A percentile compares a stretch with the other conserved stretches of the same genome.
phyloP scores from a whole-genome alignment of 2,888 invertebrate genomes.

The Eupithecia subumbrata region DNA sequence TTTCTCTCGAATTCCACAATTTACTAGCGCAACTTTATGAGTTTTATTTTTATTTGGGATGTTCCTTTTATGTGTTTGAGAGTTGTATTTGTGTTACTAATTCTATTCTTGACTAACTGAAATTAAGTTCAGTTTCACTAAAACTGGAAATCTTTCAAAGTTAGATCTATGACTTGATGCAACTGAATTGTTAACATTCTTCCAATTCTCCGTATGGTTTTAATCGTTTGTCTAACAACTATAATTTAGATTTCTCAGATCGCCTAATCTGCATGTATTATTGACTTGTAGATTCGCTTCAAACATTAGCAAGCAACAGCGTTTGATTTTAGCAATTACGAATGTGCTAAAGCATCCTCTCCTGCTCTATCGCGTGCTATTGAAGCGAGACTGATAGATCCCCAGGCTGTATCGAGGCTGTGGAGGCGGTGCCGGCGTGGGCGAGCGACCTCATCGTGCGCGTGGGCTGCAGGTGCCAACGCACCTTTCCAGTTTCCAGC shows the following conservation, averaged over 20 bases:
- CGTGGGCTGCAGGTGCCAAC: slow-evolving; percentile 81
- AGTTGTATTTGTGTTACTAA: neutral
- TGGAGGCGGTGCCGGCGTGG: slow-evolving; percentile 61
- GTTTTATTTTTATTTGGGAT: neutral
- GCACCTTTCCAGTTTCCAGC: slow-evolving; percentile 74
- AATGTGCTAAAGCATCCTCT: slow-evolving; percentile 46
- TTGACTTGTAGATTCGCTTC: slow-evolving; percentile 20
- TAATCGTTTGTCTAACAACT: neutral
- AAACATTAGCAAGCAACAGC: slow-evolving; percentile 32
- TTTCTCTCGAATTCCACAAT: slow-evolving; percentile 33
- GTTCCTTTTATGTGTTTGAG: neutral
- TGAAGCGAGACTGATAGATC: slow-evolving; percentile 35
- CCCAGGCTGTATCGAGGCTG: slow-evolving; percentile 42
- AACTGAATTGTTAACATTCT: neutral
- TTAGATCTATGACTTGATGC: neutral
- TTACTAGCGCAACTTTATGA: slow-evolving; percentile 26
- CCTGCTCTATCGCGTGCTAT: slow-evolving; percentile 41
- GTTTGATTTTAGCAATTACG: slow-evolving; percentile 34
- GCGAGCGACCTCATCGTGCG: slow-evolving; percentile 69
- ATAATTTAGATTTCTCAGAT: neutral
- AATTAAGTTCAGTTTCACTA: neutral
- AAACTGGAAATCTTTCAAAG: neutral
- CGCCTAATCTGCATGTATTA: slow-evolving; percentile 3
- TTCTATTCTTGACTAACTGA: neutral
- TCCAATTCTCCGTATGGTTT: neutral